Evolutionary conservation across 2,113 vertebrate species (phyloP).

Genomic region (Morone chrysops): DNA sequence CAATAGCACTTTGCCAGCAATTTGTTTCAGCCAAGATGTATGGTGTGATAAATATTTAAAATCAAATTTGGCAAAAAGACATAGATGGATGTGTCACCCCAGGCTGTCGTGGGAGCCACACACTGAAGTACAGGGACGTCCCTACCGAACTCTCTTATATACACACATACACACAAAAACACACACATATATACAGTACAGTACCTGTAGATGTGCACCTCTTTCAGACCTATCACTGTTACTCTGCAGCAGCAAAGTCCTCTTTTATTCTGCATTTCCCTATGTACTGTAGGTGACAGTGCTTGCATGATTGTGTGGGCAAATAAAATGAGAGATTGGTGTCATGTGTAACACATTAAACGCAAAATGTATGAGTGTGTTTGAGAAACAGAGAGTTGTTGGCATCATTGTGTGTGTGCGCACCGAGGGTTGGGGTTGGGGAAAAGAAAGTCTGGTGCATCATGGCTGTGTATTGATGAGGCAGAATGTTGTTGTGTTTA

Average conservation of each 20-base stretch:
- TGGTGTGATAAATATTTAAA: slow-evolving; percentile 99
- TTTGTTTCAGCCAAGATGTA: slow-evolving; percentile 98
- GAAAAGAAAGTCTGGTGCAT: neutral
- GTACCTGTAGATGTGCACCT: slow-evolving; percentile 30
- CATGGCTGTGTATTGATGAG: slow-evolving; percentile 16
- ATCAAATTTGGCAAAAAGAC: slow-evolving; percentile 99
- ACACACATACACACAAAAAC: slow-evolving; percentile 20
- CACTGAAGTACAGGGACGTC: slow-evolving; percentile 64
- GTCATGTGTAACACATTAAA: neutral
- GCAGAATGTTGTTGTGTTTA: slow-evolving; percentile 38
- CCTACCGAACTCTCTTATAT: slow-evolving; percentile 47
- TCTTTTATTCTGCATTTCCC: slow-evolving; percentile 39
- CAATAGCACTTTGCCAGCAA: slow-evolving; percentile 98
- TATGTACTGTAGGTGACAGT: slow-evolving; percentile 69
- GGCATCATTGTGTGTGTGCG: slow-evolving; percentile 1
- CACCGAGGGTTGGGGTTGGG: neutral
- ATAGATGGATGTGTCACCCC: slow-evolving; percentile 94
- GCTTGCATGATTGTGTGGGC: neutral
- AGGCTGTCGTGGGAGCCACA: slow-evolving; percentile 85
- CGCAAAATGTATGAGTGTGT: neutral
- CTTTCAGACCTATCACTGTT: neutral
- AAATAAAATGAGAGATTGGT: neutral
- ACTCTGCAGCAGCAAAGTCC: neutral
- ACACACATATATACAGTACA: slow-evolving; percentile 2
- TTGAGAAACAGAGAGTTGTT: neutral